Evolutionary conservation across 2,888 invertebrate genomes (phyloP), one percentile per base, ranked within the genome.

Genomic region (Entomobrya proxima): DNA sequence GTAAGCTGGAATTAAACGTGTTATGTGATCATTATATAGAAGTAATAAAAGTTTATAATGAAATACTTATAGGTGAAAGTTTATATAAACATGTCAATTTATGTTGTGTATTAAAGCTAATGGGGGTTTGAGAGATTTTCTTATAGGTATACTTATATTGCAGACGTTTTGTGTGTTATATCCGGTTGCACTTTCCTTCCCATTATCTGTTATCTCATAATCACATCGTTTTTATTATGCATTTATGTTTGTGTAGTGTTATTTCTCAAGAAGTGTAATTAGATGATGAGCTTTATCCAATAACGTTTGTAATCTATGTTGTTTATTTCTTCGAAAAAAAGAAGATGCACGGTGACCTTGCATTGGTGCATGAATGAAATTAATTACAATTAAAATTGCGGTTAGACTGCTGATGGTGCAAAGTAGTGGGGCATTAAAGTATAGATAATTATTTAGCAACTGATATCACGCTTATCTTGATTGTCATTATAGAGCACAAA

Each of bases 221-320:
- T 74, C 21, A 27, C 55, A 55, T 35, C 21, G 24, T 21, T 40
- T n/a, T 52, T 52, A 52, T 52, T 52, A n/a, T n/a, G 9, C 72
- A 69, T 40, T 52, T 52, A 27, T 55, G 55, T 27, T 27, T 18
- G 52, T 52, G 55, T 44, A 44, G 13, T 15, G 15, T n/a, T 13
- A 6, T 15, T 40, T 32, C 27, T 21, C 6, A 61, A 44, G 52
- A 24, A 24, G 47, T 78, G 64, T 64, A 78, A 78, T 78, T 78
- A 78, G 47, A 78, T 78, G 78, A 78, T 64, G 78, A 78, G 64
- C 64, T 67, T 64, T 64, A 78, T 77, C 30, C 58, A 74, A n/a
- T 24, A 6, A n/a, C 44, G 9, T n/a, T 2, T 13, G 44, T 44
- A 2, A 15, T 5, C 44, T 5, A 44, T n/a, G 44, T 44, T 44